Percentiles rank a stretch among this genome's conserved stretches.
These are phyloP conservation scores for Vandiemenella viatica DNA, from an alignment of 2,888 invertebrate genomes.

Conservation along the genomic window DNA sequence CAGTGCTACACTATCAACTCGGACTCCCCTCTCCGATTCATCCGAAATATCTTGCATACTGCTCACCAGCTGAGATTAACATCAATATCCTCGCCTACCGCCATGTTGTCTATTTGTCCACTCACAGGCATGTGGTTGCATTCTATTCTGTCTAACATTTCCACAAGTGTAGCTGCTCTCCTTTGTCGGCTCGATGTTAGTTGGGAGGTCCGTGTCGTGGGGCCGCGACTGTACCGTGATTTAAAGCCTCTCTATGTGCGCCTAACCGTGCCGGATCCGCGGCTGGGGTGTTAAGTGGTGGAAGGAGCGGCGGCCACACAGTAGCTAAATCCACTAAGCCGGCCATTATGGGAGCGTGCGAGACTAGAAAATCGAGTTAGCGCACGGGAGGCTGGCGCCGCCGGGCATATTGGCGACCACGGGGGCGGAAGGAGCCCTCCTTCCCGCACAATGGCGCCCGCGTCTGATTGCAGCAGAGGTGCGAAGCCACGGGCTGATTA, in stretches of 20 bases:
- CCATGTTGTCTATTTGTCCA: no score
- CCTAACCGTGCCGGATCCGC: no score
- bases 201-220: no score
- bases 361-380: conserved; percentile 10
- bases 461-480: background rate
- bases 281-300: background rate
- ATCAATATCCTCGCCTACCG: no score
- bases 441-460: background rate
- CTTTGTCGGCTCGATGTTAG: no score
- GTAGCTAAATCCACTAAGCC: conserved; percentile 8
- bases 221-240: background rate
- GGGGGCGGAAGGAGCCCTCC: background rate
- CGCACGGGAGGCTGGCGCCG: conserved; percentile 3
- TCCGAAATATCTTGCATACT: no score
- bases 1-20: no score
- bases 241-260: background rate
- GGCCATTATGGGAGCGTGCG: conserved; percentile 8
- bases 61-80: no score
- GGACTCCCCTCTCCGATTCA: no score
- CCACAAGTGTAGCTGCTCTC: no score
- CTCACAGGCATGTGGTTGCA: no score
- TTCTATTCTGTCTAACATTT: no score
- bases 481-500: background rate
- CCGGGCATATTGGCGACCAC: background rate
- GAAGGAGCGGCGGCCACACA: background rate